These are phyloP conservation scores for Dicaeum eximium DNA, from an alignment of 2,113 vertebrate species.

Conservation along the genomic window DNA sequence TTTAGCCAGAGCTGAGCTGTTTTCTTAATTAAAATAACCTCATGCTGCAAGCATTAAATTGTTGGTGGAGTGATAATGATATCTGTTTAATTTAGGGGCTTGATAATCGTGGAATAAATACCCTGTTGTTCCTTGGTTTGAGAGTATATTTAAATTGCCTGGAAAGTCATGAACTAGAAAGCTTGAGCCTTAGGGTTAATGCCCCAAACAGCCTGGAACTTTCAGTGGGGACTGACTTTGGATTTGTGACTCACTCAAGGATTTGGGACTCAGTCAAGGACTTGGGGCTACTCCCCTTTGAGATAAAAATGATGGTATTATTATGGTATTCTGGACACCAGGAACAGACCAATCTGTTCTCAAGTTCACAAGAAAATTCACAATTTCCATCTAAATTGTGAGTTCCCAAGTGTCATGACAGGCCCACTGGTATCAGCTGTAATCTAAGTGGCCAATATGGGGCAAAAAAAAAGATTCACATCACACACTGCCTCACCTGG, in stretches of 20 bases:
- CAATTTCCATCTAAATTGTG: neutral
- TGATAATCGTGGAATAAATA: constrained; percentile 53
- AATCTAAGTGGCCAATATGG: no score
- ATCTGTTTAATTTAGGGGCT: constrained; percentile 54
- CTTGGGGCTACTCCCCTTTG: neutral
- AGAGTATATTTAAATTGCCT: constrained; percentile 11
- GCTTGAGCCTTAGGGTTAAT: neutral
- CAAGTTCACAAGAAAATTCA: neutral
- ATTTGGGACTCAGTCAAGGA: neutral
- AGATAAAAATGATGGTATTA: neutral
- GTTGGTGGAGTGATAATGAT: constrained; percentile 58
- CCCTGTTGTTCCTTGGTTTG: neutral
- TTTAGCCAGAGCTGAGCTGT: constrained; percentile 66
- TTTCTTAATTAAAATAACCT: constrained; percentile 74
- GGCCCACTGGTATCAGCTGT: neutral
- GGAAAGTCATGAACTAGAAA: neutral
- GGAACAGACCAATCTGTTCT: neutral
- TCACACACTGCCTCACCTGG: neutral
- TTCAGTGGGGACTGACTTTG: neutral
- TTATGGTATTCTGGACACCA: neutral
- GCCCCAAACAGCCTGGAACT: neutral
- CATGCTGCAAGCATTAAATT: constrained; percentile 56
- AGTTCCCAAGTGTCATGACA: neutral
- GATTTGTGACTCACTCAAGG: neutral
- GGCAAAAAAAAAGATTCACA: neutral